Percentiles rank a stretch among this genome's conserved stretches.
Evolutionary conservation across 2,888 invertebrate species (phyloP).

Genomic region (Aricia artaxerxes): DNA sequence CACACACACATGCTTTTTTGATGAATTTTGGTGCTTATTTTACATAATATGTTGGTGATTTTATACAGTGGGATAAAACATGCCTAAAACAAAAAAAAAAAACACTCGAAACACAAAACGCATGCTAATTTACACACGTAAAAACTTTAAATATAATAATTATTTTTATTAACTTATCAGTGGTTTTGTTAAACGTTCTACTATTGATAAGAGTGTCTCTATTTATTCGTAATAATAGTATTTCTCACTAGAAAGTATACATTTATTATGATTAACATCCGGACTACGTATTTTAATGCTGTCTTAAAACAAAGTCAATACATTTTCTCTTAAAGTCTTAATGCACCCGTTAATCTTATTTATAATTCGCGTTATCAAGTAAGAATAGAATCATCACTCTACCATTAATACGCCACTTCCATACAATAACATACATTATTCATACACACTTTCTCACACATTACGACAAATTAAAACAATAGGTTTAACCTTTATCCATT

Average conservation of each 20-base stretch:
- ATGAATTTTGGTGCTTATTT: not conserved
- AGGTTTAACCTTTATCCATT: not conserved
- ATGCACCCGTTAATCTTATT: too few relatives aligned
- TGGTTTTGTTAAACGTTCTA: too few relatives aligned
- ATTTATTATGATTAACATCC: too few relatives aligned
- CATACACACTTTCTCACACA: conserved; percentile 32
- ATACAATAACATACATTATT: not conserved
- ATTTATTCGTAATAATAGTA: too few relatives aligned
- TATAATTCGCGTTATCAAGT: not conserved
- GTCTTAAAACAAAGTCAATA: too few relatives aligned
- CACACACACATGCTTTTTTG: conserved; percentile 19
- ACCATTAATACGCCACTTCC: not conserved
- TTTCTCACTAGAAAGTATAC: too few relatives aligned
- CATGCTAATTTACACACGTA: not conserved
- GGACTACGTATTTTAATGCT: too few relatives aligned
- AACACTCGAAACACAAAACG: not conserved
- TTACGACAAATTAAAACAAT: conserved; percentile 28
- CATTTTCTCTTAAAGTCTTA: too few relatives aligned
- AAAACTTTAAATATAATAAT: not conserved
- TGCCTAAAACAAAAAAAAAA: not conserved
- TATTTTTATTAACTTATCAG: not conserved
- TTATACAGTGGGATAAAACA: not conserved
- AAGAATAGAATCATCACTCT: not conserved
- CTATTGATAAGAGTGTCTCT: too few relatives aligned
- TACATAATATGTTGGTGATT: not conserved